A percentile compares a stretch with the other conserved stretches of the same genome.
Conservation (phyloP, 1,140 invertebrate genomes). For the Bombus sylvicola region DNA sequence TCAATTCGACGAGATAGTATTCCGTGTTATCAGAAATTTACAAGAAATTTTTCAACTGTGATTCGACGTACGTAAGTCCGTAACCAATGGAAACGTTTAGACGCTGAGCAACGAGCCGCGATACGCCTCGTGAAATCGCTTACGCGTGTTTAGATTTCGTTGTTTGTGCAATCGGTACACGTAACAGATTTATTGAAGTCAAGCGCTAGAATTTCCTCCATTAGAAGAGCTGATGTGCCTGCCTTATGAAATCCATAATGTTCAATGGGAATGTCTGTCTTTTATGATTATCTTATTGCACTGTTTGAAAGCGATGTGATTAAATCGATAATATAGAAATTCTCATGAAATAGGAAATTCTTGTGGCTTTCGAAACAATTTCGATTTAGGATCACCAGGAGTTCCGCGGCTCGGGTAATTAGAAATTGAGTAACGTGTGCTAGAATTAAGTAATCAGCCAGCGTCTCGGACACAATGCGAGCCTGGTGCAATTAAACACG, state of each 20-base stretch:
- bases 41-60: background rate
- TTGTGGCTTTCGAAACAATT: background rate
- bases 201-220: background rate
- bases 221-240: background rate
- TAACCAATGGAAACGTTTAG: conserved; percentile 23
- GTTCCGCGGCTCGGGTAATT: conserved; percentile 5
- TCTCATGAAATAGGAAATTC: background rate
- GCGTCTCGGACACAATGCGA: conserved; percentile 21
- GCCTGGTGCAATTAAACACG: conserved; percentile 13
- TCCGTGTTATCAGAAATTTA: background rate
- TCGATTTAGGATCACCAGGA: background rate
- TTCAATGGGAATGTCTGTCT: background rate
- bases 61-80: background rate
- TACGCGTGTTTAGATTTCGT: conserved; percentile 11
- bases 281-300: too few relatives aligned
- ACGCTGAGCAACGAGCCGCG: background rate
- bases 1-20: background rate
- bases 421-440: conserved; percentile 20
- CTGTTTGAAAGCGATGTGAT: background rate
- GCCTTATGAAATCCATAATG: background rate
- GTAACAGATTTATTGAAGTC: conserved; percentile 8
- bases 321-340: background rate
- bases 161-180: conserved; percentile 2
- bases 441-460: conserved; percentile 27
- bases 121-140: conserved; percentile 12